A percentile compares a stretch with the other conserved stretches of the same genome.
Conservation (phyloP, 1,140 invertebrate species). For the Lordiphosa collinella region DNA sequence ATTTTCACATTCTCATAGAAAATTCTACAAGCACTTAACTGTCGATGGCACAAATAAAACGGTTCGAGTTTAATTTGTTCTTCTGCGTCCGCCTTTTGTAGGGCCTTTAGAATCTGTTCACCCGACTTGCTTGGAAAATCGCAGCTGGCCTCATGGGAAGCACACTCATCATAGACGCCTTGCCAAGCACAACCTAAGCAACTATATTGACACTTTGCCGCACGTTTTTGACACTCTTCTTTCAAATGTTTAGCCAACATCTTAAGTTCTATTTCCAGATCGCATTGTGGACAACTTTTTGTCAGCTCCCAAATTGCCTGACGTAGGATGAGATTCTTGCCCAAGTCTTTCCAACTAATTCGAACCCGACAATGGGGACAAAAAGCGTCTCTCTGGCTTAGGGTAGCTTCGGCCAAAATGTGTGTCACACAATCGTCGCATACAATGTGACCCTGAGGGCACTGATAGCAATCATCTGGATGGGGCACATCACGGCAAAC, state of each 20-base stretch:
- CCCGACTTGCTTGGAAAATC: background rate
- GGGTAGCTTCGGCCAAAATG: slow-evolving; percentile 12
- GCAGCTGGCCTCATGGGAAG: slow-evolving; percentile 7
- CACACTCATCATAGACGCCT: no score
- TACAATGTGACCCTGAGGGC: slow-evolving; percentile 25
- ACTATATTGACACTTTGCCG: no score
- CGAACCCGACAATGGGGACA: slow-evolving; percentile 27
- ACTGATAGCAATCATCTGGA: slow-evolving; percentile 30
- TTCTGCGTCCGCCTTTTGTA: background rate
- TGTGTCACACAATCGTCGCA: slow-evolving; percentile 31
- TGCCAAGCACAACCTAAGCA: background rate
- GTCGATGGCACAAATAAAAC: background rate
- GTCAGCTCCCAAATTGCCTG: no score
- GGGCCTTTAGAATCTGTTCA: background rate
- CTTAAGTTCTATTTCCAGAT: no score
- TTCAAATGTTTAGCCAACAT: no score
- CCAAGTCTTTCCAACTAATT: slow-evolving; percentile 21
- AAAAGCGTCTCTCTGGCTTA: background rate
- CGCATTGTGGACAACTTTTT: no score
- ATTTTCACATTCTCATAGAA: slow-evolving; percentile 13
- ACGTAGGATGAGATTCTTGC: no score
- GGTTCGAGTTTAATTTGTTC: background rate
- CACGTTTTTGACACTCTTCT: no score
- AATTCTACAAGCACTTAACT: slow-evolving; percentile 2
- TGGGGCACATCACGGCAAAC: slow-evolving; percentile 31